Base-by-base conservation (phyloP, 2,113 vertebrate species). In the Patagioenas fasciata region DNA sequence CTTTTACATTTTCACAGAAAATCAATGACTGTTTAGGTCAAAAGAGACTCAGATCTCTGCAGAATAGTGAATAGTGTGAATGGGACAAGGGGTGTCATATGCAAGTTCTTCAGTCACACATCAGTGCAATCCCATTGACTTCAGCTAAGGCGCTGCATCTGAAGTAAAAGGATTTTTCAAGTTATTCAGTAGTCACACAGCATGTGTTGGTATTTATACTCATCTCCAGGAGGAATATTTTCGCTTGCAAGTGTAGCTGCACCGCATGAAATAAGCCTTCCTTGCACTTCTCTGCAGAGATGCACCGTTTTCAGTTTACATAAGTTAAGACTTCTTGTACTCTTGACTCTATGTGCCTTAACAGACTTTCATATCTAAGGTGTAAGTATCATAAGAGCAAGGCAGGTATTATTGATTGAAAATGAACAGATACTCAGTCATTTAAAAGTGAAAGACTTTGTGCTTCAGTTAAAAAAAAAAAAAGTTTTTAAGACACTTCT, bases 61-160 rank as follows among this genome's bases (percentile, higher is more conserved):
- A 82, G 70, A 88, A 47, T 8, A 2, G 11, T 66, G 36, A 61
- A n/a, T n/a, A 31, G 3, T 0, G 0, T 16, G 36, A 14, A 16
- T 13, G 23, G 42, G 32, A 28, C 4, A 16, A 11, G 23, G 42
- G 32, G 25, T 3, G 10, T 48, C 20, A 1, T 24, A 42, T 5
- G 16, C 38, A 42, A 72, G 20, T 11, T 54, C 51, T 74, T 73
- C 36, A 54, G 11, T 31, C 48, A 10, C 26, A 13, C 15, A 40
- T 23, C 47, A 38, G 6, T 58, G 48, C 48, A 85, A 64, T 38
- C 28, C 38, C 48, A 48, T 7, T 82, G 82, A 85, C 58, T 82
- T 75, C 23, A 64, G 31, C 32, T 40, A 80, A 77, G 20, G 15
- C 60, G 57, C 31, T 56, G 23, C 29, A 47, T 26, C 72, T 86